phyloP scores from a whole-genome alignment of 2,888 invertebrate genomes.

The Actias luna region DNA sequence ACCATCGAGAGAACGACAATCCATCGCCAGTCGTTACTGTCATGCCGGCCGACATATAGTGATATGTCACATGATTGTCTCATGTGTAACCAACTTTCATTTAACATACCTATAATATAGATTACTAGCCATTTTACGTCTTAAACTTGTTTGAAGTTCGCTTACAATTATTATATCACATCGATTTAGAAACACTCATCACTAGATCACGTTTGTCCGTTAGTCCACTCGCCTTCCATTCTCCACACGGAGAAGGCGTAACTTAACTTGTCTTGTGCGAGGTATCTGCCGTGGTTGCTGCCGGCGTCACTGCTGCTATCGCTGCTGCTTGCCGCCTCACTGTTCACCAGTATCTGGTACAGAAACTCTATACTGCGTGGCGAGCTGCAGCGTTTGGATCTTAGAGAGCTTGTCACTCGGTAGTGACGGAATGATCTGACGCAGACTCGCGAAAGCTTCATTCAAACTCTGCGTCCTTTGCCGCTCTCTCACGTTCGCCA shows the following conservation, averaged over 20 bases:
- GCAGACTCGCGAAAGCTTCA: slow-evolving; percentile 95
- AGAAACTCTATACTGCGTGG: slow-evolving; percentile 97
- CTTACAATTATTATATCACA: neutral
- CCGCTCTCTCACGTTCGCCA: slow-evolving; percentile 98
- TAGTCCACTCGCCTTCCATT: slow-evolving; percentile 97
- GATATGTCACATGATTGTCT: no score
- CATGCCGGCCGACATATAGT: no score
- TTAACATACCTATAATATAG: no score
- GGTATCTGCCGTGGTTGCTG: slow-evolving; percentile 85
- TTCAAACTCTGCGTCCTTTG: slow-evolving; percentile 96
- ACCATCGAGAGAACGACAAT: no score
- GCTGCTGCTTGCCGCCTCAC: slow-evolving; percentile 59
- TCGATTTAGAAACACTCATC: neutral
- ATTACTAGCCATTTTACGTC: no score
- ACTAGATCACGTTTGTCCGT: slow-evolving; percentile 70
- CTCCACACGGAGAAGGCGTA: slow-evolving; percentile 98
- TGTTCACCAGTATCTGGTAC: slow-evolving; percentile 89
- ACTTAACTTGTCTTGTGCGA: slow-evolving; percentile 95
- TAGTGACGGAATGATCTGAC: slow-evolving; percentile 98
- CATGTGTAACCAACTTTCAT: no score
- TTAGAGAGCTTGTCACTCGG: slow-evolving; percentile 99
- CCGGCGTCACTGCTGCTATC: slow-evolving; percentile 65
- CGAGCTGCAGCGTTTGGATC: slow-evolving; percentile 98
- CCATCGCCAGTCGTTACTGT: no score
- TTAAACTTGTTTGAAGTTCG: neutral